Evolutionary conservation across 2,113 vertebrate genomes (phyloP), one percentile per base, ranked within the genome.

Genomic region (Rhynchomys soricoides): DNA sequence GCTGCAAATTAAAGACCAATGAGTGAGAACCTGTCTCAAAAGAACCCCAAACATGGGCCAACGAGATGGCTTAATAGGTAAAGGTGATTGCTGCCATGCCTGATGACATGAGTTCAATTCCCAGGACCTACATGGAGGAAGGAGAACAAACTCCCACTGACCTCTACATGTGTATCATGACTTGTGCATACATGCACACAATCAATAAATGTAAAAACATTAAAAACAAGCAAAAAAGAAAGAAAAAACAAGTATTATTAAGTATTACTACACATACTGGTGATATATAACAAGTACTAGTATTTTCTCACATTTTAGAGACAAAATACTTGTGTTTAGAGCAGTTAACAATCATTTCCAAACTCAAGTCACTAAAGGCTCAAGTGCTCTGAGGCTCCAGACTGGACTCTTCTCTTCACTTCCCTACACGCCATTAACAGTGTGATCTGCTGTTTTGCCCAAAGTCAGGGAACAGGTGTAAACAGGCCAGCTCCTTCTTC

Each of bases 311-410:
- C 4, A 79, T 21, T 95, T 94, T 81, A 85, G 1, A 91, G 26
- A 91, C 66, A 64, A 90, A 94, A 64, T 48, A 83, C 68, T 50
- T 40, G 87, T 40, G 37, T 43, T 79, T 45, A 62, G n/a, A 88
- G n/a, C 88, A 43, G 29, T 9, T 90, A 85, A 75, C 37, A 83
- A 91, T 75, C 37, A 79, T 89, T 93, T 97, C 73, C 26, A 96
- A 90, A 97, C 7, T 5, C 3, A 75, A 82, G 57, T 37, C 40
- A 79, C 66, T 50, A 90, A 91, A 93, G 62, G 45, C 31, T 52
- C 31, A 94, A 70, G 52, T 12, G 62, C 71, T 92, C 74, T 92
- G 71, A 29, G 43, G 48, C 43, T 96, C 86, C 57, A 86, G 79
- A 82, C 15, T 82, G 81, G 87, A 50, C 79, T 52, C 50, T 77